Evolutionary conservation across 2,113 vertebrate genomes (phyloP).

Genomic region (Suricata suricatta): DNA sequence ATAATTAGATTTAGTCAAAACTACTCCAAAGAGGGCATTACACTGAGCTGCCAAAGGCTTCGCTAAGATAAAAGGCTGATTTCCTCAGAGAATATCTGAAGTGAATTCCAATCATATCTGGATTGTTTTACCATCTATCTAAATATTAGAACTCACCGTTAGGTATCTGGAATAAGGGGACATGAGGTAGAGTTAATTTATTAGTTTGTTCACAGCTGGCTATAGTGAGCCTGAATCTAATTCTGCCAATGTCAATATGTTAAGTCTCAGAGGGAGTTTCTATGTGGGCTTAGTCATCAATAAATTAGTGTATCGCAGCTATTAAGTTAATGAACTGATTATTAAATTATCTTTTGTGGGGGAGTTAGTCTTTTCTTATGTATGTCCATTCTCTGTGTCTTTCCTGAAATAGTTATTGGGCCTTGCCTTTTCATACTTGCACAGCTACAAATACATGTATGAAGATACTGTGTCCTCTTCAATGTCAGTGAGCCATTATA

Average conservation of each 20-base stretch:
- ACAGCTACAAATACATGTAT: not conserved
- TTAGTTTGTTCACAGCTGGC: slow-evolving; percentile 4
- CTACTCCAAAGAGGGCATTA: slow-evolving; percentile 31
- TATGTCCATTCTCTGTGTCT: not conserved
- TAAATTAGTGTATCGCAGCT: slow-evolving; percentile 17
- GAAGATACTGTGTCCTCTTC: not conserved
- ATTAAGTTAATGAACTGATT: slow-evolving; percentile 48
- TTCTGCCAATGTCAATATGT: not conserved
- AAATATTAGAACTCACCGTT: not conserved
- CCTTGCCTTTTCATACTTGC: not conserved
- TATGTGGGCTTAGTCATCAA: not conserved
- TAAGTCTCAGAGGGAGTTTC: slow-evolving; percentile 14
- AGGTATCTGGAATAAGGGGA: slow-evolving; percentile 31
- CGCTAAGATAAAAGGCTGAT: slow-evolving; percentile 62
- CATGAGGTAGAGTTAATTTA: not conserved
- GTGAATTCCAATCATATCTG: slow-evolving; percentile 42
- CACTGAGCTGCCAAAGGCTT: slow-evolving; percentile 1
- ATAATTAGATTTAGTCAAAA: slow-evolving; percentile 45
- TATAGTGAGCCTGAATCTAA: slow-evolving; percentile 18
- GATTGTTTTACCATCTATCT: slow-evolving; percentile 33
- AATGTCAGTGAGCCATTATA: not conserved
- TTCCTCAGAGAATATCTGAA: slow-evolving; percentile 45
- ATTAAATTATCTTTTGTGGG: slow-evolving; percentile 24
- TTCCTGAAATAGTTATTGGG: slow-evolving; percentile 7
- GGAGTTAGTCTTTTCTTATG: not conserved